These are phyloP conservation scores for Luperina testacea DNA, from an alignment of 2,888 invertebrate species.

Conservation along the genomic window DNA sequence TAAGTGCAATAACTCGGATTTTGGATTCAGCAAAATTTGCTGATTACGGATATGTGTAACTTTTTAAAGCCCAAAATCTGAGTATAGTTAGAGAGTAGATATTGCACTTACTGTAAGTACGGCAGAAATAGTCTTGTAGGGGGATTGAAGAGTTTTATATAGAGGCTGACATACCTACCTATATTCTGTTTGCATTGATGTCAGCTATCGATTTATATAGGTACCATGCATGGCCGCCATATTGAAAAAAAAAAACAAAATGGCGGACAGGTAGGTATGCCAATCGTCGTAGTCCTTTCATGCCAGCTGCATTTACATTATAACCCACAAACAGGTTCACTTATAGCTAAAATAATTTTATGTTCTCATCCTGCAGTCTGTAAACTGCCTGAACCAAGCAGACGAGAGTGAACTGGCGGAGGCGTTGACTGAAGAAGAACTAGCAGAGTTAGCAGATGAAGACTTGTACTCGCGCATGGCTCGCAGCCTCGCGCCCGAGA, in stretches of 20 bases:
- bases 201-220: background rate
- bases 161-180: background rate
- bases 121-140: background rate
- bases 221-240: too few relatives aligned
- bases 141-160: background rate
- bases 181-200: background rate
- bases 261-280: too few relatives aligned
- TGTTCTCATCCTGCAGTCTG: conserved; percentile 80
- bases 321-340: background rate
- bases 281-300: too few relatives aligned
- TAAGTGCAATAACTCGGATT: too few relatives aligned
- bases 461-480: conserved; percentile 98
- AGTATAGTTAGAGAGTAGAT: too few relatives aligned
- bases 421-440: conserved; percentile 95
- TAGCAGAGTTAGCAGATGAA: conserved; percentile 94
- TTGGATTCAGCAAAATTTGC: too few relatives aligned
- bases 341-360: background rate
- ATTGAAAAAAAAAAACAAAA: too few relatives aligned
- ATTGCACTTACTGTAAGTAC: too few relatives aligned
- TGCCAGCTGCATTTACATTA: background rate
- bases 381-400: conserved; percentile 95
- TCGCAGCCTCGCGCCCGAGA: conserved; percentile 98
- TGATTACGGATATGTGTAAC: too few relatives aligned
- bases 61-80: too few relatives aligned
- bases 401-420: conserved; percentile 94